Evolutionary conservation across 2,113 vertebrate species (phyloP).

Genomic region (Thamnaconus septentrionalis): DNA sequence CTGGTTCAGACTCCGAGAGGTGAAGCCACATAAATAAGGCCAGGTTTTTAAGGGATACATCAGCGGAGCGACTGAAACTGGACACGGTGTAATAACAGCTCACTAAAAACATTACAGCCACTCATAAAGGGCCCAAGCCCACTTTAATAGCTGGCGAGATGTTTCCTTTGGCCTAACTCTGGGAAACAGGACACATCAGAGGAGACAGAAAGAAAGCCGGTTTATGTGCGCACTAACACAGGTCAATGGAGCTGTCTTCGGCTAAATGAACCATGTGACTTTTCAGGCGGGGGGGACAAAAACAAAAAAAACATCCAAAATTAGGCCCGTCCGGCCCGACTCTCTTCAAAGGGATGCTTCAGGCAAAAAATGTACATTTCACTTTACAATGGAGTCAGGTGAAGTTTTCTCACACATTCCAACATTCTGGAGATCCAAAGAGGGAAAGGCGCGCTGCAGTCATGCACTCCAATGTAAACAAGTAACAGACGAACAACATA

Average conservation of each 20-base stretch:
- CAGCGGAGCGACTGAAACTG: slow-evolving; percentile 59
- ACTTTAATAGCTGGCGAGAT: slow-evolving; percentile 62
- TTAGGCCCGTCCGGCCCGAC: slow-evolving; percentile 26
- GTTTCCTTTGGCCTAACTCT: slow-evolving; percentile 64
- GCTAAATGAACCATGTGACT: slow-evolving; percentile 47
- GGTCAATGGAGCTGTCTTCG: slow-evolving; percentile 57
- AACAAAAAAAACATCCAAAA: slow-evolving; percentile 49
- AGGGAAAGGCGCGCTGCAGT: too few species aligned
- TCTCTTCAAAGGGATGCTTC: too few species aligned
- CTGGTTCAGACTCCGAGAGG: slow-evolving; percentile 23
- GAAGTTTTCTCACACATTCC: too few species aligned
- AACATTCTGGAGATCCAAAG: too few species aligned
- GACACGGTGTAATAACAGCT: slow-evolving; percentile 64
- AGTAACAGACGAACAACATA: too few species aligned
- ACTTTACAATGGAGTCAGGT: too few species aligned
- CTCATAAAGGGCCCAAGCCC: slow-evolving; percentile 62
- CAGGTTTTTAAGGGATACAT: slow-evolving; percentile 61
- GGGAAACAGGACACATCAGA: slow-evolving; percentile 31
- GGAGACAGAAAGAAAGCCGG: slow-evolving; percentile 25
- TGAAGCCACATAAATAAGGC: slow-evolving; percentile 51
- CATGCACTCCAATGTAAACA: too few species aligned
- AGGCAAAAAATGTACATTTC: too few species aligned
- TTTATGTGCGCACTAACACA: slow-evolving; percentile 39
- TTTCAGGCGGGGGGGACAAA: background rate
- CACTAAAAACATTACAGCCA: slow-evolving; percentile 71